Evolutionary conservation across 2,888 invertebrate genomes (phyloP).

Genomic region (Linnaemya vulpina): DNA sequence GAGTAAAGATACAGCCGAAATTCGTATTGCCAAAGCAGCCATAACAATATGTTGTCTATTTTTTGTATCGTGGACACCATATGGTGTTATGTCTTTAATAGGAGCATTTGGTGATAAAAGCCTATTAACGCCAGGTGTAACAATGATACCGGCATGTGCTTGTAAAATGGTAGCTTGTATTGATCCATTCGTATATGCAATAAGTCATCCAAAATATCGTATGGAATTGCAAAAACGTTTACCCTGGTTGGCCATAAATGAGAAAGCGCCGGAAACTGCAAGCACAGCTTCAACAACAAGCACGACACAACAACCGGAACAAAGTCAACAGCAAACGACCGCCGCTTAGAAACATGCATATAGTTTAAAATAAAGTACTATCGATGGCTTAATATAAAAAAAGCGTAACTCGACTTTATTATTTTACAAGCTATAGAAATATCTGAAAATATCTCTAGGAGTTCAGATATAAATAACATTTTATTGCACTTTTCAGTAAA

Average conservation of each 20-base stretch:
- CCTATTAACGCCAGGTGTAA: conserved; percentile 88
- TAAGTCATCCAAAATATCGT: conserved; percentile 94
- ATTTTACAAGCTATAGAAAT: no score
- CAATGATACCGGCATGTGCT: conserved; percentile 93
- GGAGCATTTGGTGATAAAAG: conserved; percentile 90
- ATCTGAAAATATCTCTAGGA: no score
- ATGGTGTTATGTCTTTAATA: conserved; percentile 91
- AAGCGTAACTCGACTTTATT: no score
- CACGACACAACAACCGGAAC: conserved; percentile 73
- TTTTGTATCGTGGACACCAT: conserved; percentile 95
- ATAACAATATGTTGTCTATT: conserved; percentile 93
- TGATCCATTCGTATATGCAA: conserved; percentile 95
- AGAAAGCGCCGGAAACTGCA: conserved; percentile 85
- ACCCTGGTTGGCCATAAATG: conserved; percentile 89
- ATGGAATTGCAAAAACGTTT: conserved; percentile 91
- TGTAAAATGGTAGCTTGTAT: conserved; percentile 95
- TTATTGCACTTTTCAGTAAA: no score
- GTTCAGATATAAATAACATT: no score
- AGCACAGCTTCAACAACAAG: conserved; percentile 83
- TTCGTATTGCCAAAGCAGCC: conserved; percentile 93
- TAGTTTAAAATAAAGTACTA: no score
- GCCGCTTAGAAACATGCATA: conserved; percentile 75
- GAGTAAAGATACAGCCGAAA: conserved; percentile 88
- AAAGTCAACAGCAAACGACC: conserved; percentile 78
- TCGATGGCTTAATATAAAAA: no score